phyloP scores from a whole-genome alignment of 2,888 invertebrate species.

The Coelopa pilipes region DNA sequence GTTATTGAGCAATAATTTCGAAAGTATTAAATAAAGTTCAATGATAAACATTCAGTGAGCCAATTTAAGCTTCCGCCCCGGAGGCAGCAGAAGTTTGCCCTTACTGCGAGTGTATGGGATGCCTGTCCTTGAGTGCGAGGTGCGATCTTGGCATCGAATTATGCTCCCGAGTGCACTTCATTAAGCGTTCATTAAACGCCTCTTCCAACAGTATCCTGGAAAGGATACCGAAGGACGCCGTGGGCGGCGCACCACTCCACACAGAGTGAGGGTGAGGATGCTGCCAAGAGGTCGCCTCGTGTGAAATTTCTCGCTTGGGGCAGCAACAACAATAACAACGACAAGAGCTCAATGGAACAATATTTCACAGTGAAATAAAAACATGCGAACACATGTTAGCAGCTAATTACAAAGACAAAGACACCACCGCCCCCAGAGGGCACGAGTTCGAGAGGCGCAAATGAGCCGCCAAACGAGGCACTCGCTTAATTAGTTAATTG shows the following conservation, averaged over 20 bases:
- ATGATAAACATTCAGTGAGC: too few relatives aligned
- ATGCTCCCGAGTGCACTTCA: neutral
- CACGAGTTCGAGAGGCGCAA: neutral
- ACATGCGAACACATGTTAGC: constrained; percentile 13
- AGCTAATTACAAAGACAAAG: constrained; percentile 20
- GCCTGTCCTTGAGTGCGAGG: too few relatives aligned
- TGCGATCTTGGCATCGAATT: neutral
- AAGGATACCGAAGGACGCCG: too few relatives aligned
- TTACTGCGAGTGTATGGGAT: too few relatives aligned
- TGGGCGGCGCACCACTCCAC: too few relatives aligned
- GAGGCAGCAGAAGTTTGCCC: too few relatives aligned
- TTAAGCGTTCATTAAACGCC: neutral
- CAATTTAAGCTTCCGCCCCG: too few relatives aligned
- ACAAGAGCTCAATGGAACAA: constrained; percentile 6
- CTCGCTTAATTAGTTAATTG: constrained; percentile 29
- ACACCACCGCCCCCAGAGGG: neutral
- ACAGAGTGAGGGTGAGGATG: too few relatives aligned
- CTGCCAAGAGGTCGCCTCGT: neutral
- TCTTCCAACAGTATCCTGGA: too few relatives aligned
- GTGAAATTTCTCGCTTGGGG: constrained; percentile 18
- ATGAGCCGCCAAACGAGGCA: constrained; percentile 12
- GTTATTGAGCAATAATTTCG: too few relatives aligned
- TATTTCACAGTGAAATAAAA: constrained; percentile 15
- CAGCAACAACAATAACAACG: neutral
- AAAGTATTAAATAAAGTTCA: too few relatives aligned